Evolutionary conservation across 2,113 vertebrate species (phyloP), one percentile per base, ranked within the genome.

Genomic region (Lasiurus cinereus): DNA sequence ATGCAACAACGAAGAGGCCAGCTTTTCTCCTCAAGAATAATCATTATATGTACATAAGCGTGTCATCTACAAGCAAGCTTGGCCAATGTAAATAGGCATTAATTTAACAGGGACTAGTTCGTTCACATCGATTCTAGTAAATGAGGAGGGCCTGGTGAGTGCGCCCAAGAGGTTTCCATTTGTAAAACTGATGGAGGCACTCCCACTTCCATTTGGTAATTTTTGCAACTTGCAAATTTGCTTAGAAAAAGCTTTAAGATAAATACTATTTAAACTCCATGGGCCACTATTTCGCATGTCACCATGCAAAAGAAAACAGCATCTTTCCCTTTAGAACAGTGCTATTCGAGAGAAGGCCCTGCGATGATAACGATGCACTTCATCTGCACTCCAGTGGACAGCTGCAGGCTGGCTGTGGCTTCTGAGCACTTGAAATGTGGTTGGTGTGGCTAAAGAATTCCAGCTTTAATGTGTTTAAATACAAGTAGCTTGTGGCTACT

Each of bases 161-260:
- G n/a, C 24, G 31, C 15, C 19, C 19, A 56, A 8, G 39, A 29
- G 13, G 24, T 62, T 78, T 73, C n/a, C 18, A 50, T 54, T 29
- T 77, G 78, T 24, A 48, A 67, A 77, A 39, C 14, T 8, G 24
- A 92, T 6, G 2, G 10, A 66, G 39, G 18, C 27, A n/a, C 12
- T 54, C 59, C 33, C 33, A 19, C 9, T 64, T 31, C 27, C 83
- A 22, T 8, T 4, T 70, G 31, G 27, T 43, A 56, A 39, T 52
- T 84, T 74, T 2, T 24, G 29, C 50, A 74, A 36, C 50, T 15
- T 83, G 29, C 22, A 66, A 77, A 50, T 52, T 62, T 76, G 78
- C 54, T 86, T 48, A 69, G 88, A 78, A 87, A 87, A 39, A 62
- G 14, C 43, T 69, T 8, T 33, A 89, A 46, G 46, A 87, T 24